Evolutionary conservation across 92 coral and sea anemone genomes (phyloP).

Genomic region (Parazoanthus atlanticus): DNA sequence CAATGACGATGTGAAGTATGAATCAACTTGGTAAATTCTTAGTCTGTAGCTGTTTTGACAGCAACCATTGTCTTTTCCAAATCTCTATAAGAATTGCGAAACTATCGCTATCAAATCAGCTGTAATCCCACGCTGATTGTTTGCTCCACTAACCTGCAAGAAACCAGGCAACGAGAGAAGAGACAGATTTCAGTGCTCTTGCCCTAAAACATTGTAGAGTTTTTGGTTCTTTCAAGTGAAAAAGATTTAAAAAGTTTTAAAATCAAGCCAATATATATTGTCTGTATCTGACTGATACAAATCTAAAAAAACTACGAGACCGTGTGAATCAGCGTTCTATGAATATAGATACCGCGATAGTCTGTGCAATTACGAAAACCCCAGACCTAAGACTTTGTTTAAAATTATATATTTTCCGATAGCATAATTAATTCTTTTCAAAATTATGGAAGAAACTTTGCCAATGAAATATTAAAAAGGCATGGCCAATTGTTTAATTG

Average conservation of each 20-base stretch:
- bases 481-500: conserved; percentile 15
- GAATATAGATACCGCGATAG: neutral
- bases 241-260: neutral
- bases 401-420: neutral
- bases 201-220: neutral
- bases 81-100: neutral
- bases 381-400: neutral
- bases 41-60: conserved; percentile 4
- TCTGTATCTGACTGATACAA: neutral
- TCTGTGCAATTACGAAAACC: neutral
- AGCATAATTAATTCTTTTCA: neutral
- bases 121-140: neutral
- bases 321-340: neutral
- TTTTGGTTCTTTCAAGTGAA: neutral
- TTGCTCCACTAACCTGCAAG: neutral
- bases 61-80: conserved; percentile 6
- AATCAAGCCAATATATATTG: neutral
- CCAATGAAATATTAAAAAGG: conserved; percentile 23
- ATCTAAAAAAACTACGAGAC: neutral
- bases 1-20: neutral
- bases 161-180: neutral
- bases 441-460: neutral
- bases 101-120: conserved; percentile 4
- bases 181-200: neutral
- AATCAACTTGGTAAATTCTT: neutral